Evolutionary conservation across 1,140 invertebrate species (phyloP).

Genomic region (Planococcus citri): DNA sequence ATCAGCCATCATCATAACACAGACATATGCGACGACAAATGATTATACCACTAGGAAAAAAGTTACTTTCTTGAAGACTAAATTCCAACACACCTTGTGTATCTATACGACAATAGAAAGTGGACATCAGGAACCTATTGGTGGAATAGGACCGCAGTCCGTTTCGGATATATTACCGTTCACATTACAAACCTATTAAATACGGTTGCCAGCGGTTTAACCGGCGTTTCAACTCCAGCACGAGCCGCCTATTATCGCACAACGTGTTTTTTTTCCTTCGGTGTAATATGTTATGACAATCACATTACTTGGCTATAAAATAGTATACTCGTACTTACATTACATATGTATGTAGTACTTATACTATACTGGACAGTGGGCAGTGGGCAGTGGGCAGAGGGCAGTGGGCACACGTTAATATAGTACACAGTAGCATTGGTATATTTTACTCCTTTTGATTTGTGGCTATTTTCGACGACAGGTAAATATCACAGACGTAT

Average conservation of each 20-base stretch:
- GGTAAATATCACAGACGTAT: too few species aligned
- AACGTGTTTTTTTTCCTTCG: background rate
- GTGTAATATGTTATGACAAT: background rate
- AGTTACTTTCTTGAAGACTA: slow-evolving; percentile 8
- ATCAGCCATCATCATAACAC: too few species aligned
- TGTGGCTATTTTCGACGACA: too few species aligned
- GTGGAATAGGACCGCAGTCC: background rate
- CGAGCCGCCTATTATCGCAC: background rate
- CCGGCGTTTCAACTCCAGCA: background rate
- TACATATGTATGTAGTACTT: too few species aligned
- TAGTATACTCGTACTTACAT: too few species aligned
- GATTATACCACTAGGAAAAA: too few species aligned
- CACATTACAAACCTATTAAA: slow-evolving; percentile 10
- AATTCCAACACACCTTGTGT: slow-evolving; percentile 1
- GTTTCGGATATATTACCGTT: slow-evolving; percentile 1
- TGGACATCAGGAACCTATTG: slow-evolving; percentile 10
- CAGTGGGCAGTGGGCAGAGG: too few species aligned
- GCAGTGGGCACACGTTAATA: too few species aligned
- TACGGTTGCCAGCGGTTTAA: slow-evolving; percentile 10
- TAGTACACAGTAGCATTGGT: too few species aligned
- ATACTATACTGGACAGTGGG: too few species aligned
- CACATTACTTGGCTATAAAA: background rate
- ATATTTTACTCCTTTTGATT: too few species aligned
- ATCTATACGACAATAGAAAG: slow-evolving; percentile 16
- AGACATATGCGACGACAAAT: too few species aligned